phyloP scores from a whole-genome alignment of 2,888 invertebrate genomes.

The Anarsia innoxiella region DNA sequence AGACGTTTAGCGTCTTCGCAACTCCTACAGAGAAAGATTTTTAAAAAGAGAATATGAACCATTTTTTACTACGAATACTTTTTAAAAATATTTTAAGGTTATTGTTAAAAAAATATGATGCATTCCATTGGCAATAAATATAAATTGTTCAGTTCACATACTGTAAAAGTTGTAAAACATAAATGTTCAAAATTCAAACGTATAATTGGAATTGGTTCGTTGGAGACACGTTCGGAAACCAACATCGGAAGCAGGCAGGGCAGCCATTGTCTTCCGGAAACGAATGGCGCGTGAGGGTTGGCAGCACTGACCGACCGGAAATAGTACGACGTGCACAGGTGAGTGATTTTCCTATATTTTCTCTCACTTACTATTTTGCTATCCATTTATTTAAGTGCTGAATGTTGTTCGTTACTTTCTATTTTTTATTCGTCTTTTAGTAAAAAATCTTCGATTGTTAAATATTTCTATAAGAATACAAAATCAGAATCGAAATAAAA shows the following conservation, averaged over 20 bases:
- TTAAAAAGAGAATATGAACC: too few species aligned
- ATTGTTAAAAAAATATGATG: too few species aligned
- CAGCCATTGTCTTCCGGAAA: slow-evolving; percentile 68
- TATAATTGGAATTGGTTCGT: too few species aligned
- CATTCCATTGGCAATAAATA: too few species aligned
- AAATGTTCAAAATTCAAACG: slow-evolving; percentile 4
- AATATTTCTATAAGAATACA: too few species aligned
- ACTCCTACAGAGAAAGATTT: too few species aligned
- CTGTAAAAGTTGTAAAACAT: too few species aligned
- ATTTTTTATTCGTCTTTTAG: background rate
- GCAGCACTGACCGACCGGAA: slow-evolving; percentile 37
- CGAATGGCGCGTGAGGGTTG: slow-evolving; percentile 53
- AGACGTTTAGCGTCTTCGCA: too few species aligned
- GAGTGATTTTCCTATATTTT: slow-evolving; percentile 23
- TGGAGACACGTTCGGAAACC: slow-evolving; percentile 47
- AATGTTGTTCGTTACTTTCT: background rate
- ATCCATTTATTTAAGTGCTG: background rate
- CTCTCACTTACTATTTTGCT: background rate
- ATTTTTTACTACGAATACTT: too few species aligned
- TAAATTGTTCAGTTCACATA: slow-evolving; percentile 27
- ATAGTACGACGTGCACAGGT: slow-evolving; percentile 43
- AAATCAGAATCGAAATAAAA: too few species aligned
- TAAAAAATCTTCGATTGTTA: too few species aligned
- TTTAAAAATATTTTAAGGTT: too few species aligned
- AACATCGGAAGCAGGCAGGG: slow-evolving; percentile 54